These are phyloP conservation scores for Fragum fragum DNA, from an alignment of 2,888 invertebrate species.

Conservation along the genomic window DNA sequence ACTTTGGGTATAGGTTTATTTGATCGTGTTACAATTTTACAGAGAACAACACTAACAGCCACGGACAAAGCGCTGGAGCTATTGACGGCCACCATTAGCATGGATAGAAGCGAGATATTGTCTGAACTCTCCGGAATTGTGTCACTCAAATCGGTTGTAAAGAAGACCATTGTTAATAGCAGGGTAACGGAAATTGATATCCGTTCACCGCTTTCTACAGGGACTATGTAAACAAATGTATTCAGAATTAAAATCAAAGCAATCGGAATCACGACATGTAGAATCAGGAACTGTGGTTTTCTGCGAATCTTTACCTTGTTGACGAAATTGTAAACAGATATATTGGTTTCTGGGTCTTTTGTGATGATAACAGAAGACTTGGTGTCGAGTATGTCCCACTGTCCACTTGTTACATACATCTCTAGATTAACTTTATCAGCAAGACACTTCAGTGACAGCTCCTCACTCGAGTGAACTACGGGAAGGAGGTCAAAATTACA, in stretches of 20 bases:
- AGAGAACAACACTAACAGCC: slow-evolving; percentile 9
- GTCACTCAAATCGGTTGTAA: slow-evolving; percentile 11
- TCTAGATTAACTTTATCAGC: slow-evolving; percentile 6
- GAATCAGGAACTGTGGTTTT: slow-evolving; percentile 17
- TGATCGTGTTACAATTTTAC: slow-evolving; percentile 9
- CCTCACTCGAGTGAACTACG: slow-evolving; percentile 1
- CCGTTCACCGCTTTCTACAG: slow-evolving; percentile 13
- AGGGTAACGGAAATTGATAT: slow-evolving; percentile 21
- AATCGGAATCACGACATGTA: slow-evolving; percentile 13
- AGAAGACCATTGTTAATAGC: slow-evolving; percentile 17
- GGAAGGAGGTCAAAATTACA: slow-evolving; percentile 9
- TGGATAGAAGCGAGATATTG: slow-evolving; percentile 10
- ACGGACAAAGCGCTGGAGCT: slow-evolving; percentile 14
- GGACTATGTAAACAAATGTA: slow-evolving; percentile 21
- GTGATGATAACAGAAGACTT: neutral
- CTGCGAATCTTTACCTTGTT: slow-evolving; percentile 12
- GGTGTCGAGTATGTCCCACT: slow-evolving; percentile 19
- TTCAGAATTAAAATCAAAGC: slow-evolving; percentile 15
- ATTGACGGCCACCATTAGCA: slow-evolving; percentile 17
- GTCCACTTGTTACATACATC: neutral
- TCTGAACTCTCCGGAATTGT: slow-evolving; percentile 21
- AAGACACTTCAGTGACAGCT: neutral
- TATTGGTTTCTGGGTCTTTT: neutral
- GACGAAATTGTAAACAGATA: neutral
- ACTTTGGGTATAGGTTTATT: neutral